Conservation (phyloP, 1,140 invertebrate genomes). For the Drosophila subpulchrella region DNA sequence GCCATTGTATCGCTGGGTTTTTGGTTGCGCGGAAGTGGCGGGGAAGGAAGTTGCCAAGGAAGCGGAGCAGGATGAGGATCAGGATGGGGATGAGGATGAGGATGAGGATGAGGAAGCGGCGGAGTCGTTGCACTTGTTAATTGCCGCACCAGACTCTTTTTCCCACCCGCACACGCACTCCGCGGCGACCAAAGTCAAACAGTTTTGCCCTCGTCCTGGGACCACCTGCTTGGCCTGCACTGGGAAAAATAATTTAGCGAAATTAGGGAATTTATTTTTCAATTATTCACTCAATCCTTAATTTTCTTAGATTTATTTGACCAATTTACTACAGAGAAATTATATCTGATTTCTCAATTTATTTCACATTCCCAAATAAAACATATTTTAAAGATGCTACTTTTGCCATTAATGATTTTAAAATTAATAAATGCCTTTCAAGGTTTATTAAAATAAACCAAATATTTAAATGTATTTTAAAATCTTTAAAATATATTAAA, state of each 20-base stretch:
- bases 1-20: slow-evolving; percentile 37
- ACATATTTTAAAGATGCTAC: too few relatives aligned
- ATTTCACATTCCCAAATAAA: too few relatives aligned
- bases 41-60: slow-evolving; percentile 56
- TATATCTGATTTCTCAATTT: too few relatives aligned
- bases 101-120: background rate
- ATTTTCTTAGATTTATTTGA: too few relatives aligned
- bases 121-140: slow-evolving; percentile 61
- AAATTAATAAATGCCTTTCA: too few relatives aligned
- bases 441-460: too few relatives aligned
- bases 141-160: slow-evolving; percentile 32
- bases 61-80: slow-evolving; percentile 21
- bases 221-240: slow-evolving; percentile 34
- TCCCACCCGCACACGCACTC: slow-evolving; percentile 40
- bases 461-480: too few relatives aligned
- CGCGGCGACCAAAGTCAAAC: slow-evolving; percentile 40
- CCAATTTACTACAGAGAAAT: too few relatives aligned
- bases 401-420: too few relatives aligned
- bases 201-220: slow-evolving; percentile 25
- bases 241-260: background rate
- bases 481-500: too few relatives aligned
- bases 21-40: slow-evolving; percentile 11
- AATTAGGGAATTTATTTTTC: too few relatives aligned
- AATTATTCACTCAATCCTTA: too few relatives aligned
- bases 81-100: slow-evolving; percentile 7